Evolutionary conservation across 2,888 invertebrate genomes (phyloP).

Genomic region (Cinara cedri): DNA sequence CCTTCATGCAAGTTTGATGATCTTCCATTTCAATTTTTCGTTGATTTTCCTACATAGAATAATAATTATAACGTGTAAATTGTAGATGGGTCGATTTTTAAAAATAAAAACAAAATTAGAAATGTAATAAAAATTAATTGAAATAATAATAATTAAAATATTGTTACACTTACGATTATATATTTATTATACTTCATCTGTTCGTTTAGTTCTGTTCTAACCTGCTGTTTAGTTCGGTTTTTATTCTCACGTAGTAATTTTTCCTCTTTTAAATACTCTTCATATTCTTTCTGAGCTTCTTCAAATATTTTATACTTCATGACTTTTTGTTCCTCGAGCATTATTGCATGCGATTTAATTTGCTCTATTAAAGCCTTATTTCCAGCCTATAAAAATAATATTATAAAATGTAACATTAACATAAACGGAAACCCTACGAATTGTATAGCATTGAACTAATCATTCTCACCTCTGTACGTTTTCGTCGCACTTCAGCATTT

Average conservation of each 20-base stretch:
- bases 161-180: constrained; percentile 12
- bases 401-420: neutral
- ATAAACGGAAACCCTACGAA: no score
- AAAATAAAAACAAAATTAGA: neutral
- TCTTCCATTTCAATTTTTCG: constrained; percentile 1
- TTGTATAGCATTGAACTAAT: no score
- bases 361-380: constrained; percentile 20
- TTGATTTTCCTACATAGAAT: constrained; percentile 14
- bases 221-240: constrained; percentile 12
- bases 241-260: constrained; percentile 3
- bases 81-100: no score
- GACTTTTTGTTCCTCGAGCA: constrained; percentile 12
- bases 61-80: neutral
- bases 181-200: neutral
- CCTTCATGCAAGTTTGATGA: constrained; percentile 8
- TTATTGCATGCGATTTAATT: neutral
- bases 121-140: neutral
- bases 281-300: neutral
- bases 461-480: neutral
- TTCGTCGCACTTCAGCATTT: neutral
- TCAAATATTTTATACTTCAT: neutral
- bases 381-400: constrained; percentile 4
- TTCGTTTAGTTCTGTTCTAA: neutral
- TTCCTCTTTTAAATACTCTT: constrained; percentile 19
- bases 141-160: neutral